Evolutionary conservation across 2,797 vertebrate species (phyloP).

Genomic region (Hippocampus kuda): DNA sequence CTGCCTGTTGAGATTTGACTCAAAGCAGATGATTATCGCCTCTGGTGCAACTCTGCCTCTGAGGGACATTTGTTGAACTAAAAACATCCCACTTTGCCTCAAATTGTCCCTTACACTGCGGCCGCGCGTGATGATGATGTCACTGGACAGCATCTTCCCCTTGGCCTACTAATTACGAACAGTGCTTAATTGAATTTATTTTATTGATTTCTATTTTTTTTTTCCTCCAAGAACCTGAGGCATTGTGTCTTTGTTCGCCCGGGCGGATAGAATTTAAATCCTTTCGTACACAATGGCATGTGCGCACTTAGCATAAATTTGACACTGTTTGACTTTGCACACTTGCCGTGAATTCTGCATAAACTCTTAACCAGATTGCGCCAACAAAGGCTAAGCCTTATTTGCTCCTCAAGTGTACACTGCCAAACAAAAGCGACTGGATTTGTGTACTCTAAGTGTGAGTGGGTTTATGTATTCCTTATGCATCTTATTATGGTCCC

Average conservation of each 20-base stretch:
- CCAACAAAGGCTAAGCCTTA: conserved; percentile 7
- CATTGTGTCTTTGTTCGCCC: conserved; percentile 23
- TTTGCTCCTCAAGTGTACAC: conserved; percentile 8
- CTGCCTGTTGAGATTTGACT: conserved; percentile 4
- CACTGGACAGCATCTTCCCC: background rate
- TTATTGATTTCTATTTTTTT: conserved; percentile 4
- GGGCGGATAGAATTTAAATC: conserved; percentile 40
- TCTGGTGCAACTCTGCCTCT: background rate
- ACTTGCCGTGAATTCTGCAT: conserved; percentile 18
- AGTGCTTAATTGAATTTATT: background rate
- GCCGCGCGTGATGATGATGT: background rate
- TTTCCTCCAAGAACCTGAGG: conserved; percentile 9
- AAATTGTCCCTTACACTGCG: background rate
- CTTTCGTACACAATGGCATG: conserved; percentile 23
- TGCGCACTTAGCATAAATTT: conserved; percentile 34
- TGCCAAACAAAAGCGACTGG: conserved; percentile 2
- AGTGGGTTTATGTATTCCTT: conserved; percentile 10
- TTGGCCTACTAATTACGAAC: background rate
- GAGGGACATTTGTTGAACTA: conserved; percentile 1
- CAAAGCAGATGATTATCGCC: background rate
- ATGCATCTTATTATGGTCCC: background rate
- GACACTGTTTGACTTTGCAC: conserved; percentile 16
- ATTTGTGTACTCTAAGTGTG: conserved; percentile 3
- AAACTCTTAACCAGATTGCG: conserved; percentile 6
- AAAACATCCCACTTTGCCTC: background rate